Evolutionary conservation across 2,797 vertebrate species (phyloP), one percentile per base, ranked within the genome.

Genomic region (Iguana delicatissima): DNA sequence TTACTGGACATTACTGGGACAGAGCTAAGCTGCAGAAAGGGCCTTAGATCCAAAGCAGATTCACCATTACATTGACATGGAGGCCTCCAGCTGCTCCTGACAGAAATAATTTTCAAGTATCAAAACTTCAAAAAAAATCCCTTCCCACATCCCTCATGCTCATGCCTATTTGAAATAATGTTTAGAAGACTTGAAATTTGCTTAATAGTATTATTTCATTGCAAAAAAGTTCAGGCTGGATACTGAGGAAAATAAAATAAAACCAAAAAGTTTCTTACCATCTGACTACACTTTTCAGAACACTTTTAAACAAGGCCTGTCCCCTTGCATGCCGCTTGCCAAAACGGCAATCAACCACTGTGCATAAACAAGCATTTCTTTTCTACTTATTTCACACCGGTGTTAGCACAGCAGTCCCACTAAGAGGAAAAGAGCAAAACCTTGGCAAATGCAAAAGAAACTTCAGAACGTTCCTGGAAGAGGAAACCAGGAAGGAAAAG

Each of bases 341-440:
- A 96, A 93, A 94, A 90, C 9, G 89, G 29, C 74, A 92, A 86
- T 92, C 92, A 94, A 59, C 52, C 57, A 55, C 84, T 77, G 29
- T 83, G 90, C 18, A 62, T 52, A 62, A 67, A 24, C 24, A 35
- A 84, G 10, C 42, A 91, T 91, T 87, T 89, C 0, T 20, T 90
- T 91, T 87, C 46, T 84, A 79, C 87, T 88, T 86, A 69, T 88
- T 82, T 96, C 94, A 94, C 95, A 88, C 92, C 96, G 91, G 88
- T 95, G 91, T 86, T 82, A 35, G 84, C 46, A 55, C 94, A 92
- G 88, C 85, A 81, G 80, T 87, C 93, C 57, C 32, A 80, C 32
- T 24, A 55, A 84, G 38, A 20, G 6, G 59, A 35, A 29, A 84
- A 26, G 38, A 91, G 85, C 57, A 16, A 90, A 87, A 22, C 74